Conservation (phyloP, 2,113 vertebrate genomes). For the Hemiprocne comata region DNA sequence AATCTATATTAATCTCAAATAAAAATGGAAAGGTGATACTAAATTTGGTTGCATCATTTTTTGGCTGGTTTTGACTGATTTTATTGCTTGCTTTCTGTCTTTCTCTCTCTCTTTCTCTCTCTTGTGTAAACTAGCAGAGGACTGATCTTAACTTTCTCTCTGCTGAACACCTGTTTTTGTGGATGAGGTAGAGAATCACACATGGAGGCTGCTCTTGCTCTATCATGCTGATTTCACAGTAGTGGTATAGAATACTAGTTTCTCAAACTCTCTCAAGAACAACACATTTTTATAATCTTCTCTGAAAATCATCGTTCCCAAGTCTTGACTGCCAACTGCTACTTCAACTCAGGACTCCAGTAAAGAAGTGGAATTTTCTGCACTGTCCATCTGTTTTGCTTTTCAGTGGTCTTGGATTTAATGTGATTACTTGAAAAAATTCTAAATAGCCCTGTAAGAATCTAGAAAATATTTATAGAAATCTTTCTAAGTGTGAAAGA, state of each 20-base stretch:
- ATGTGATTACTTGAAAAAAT: background rate
- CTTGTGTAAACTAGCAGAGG: background rate
- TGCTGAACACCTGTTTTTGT: background rate
- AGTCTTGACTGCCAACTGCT: background rate
- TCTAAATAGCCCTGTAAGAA: background rate
- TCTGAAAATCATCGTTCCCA: background rate
- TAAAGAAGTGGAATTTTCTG: background rate
- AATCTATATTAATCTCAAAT: background rate
- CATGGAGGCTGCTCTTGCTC: background rate
- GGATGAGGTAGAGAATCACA: background rate
- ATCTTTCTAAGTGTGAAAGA: background rate
- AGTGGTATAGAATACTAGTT: background rate
- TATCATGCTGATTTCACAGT: background rate
- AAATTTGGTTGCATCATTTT: background rate
- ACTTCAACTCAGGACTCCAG: background rate
- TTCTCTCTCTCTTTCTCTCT: too few species aligned
- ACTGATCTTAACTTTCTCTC: background rate
- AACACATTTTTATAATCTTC: background rate
- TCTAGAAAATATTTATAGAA: background rate
- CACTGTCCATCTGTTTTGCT: background rate
- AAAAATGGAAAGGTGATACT: background rate
- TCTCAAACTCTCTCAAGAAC: background rate
- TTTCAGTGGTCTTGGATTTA: background rate
- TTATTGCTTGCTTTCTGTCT: background rate
- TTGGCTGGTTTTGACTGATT: background rate